Evolutionary conservation across 2,888 invertebrate genomes (phyloP).

Genomic region (Leucophenga montana): DNA sequence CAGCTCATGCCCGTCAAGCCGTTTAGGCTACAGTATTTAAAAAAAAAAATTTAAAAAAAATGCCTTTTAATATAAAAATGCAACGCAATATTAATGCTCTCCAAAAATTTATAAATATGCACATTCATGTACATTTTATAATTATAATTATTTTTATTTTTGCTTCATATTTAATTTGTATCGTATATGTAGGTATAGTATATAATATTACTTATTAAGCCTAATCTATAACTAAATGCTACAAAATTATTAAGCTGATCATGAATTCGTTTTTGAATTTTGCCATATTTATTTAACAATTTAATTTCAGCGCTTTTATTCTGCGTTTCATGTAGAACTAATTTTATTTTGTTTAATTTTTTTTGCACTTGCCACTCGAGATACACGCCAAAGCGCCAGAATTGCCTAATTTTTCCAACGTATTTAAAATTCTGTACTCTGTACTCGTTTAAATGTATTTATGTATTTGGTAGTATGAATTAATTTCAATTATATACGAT

Average conservation of each 20-base stretch:
- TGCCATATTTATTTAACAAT: conserved; percentile 2
- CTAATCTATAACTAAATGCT: conserved; percentile 22
- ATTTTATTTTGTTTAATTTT: conserved; percentile 12
- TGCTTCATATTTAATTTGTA: background rate
- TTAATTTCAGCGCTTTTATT: background rate
- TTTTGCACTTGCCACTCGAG: too few relatives aligned
- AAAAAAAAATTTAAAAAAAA: too few relatives aligned
- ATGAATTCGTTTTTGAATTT: background rate
- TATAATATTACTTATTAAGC: background rate
- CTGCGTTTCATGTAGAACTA: conserved; percentile 36
- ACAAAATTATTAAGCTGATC: conserved; percentile 21
- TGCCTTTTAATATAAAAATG: background rate
- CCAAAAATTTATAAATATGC: conserved; percentile 9
- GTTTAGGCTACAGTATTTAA: too few relatives aligned
- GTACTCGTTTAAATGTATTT: too few relatives aligned
- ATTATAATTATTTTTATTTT: background rate
- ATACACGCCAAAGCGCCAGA: too few relatives aligned
- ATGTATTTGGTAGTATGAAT: too few relatives aligned
- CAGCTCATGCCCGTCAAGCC: too few relatives aligned
- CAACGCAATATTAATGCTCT: background rate
- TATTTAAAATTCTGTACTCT: too few relatives aligned
- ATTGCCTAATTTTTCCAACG: too few relatives aligned
- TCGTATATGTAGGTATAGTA: background rate
- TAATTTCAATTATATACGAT: too few relatives aligned
- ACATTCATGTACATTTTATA: background rate